Evolutionary conservation across 2,888 invertebrate genomes (phyloP), one percentile per base, ranked within the genome.

Genomic region (Lepidochrysops patricia): DNA sequence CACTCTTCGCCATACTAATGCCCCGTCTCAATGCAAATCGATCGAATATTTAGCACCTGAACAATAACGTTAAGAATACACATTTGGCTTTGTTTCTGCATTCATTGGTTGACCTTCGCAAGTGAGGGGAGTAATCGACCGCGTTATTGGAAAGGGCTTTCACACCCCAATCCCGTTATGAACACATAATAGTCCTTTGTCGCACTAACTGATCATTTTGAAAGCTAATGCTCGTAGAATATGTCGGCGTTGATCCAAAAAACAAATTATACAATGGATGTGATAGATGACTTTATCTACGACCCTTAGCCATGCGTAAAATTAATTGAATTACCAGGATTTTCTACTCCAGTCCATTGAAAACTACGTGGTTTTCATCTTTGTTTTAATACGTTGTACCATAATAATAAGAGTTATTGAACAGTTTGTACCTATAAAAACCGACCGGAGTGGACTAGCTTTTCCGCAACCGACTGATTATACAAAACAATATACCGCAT

Each of bases 401-500:
- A 12, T 4, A 29, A 54, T 13, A 29, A 43, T 43, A 54, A 54
- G 27, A 9, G 54, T 12, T 29, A 32, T 54, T 32, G 54, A 15
- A 29, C 13, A 26, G 7, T 27, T 12, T 29, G 19, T 54, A 29
- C 19, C 15, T 15, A 29, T 35, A 52, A 62, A 61, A 61, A 65
- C 66, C 65, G 63, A 64, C 62, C 63, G 63, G 63, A 64, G 62
- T 64, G 63, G 64, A 64, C 68, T 63, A 66, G 64, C 62, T 63
- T 69, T 63, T 68, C 66, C 69, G 68, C 67, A 67, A 66, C 62
- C 66, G 63, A 81, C 62, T 66, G 63, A 81, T 79, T 83, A 78
- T 75, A 79, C 72, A 75, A 75, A 81, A 77, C 76, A 80, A 79
- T 79, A 70, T 69, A 71, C 60, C 61, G 59, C 65, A 75, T 77